Evolutionary conservation across 92 coral and sea anemone genomes (phyloP), one percentile per base, ranked within the genome.

Genomic region (Zoanthus solanderi): DNA sequence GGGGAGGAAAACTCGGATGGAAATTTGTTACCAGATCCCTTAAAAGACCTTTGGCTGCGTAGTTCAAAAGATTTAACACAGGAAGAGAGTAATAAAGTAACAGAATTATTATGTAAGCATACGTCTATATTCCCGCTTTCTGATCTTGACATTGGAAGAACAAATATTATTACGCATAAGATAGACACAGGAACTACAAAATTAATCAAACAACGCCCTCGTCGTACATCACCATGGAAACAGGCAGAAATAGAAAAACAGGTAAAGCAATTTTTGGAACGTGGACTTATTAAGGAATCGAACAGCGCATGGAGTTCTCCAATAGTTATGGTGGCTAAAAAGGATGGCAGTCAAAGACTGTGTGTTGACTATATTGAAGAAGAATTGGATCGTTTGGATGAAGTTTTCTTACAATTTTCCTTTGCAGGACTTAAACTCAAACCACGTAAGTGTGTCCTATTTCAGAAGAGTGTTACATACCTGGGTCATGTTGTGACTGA

Each of bases 401-500:
- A 50, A 73, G 79, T 89, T 56, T 83, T 78, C 45, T 86, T 32
- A 78, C 45, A 81, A 66, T 68, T 84, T 6, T 79, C 85, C 80
- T 11, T 18, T 0, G 75, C 86, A 23, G 92, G 83, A 44, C 90
- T 85, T 14, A 90, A 90, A 82, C 92, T 90, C 68, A 86, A 86
- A 65, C 90, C 92, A 7, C 61, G 78, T n/a, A 86, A 86, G 67
- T 85, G 80, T 78, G 29, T 69, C 46, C 83, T 78, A 63, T 71
- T 84, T 23, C 71, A 68, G 79, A 75, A 86, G 77, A 60, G 89
- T 30, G 85, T 89, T 31, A 29, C 54, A 46, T 85, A 90, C 75
- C 84, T 89, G 12, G 89, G 92, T 75, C 92, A 84, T 76, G 72
- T 86, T 74, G 92, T 90, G 80, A 69, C 90, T 16, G 90, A 90